Evolutionary conservation across 2,113 vertebrate genomes (phyloP).

Genomic region (Pteropus alecto): DNA sequence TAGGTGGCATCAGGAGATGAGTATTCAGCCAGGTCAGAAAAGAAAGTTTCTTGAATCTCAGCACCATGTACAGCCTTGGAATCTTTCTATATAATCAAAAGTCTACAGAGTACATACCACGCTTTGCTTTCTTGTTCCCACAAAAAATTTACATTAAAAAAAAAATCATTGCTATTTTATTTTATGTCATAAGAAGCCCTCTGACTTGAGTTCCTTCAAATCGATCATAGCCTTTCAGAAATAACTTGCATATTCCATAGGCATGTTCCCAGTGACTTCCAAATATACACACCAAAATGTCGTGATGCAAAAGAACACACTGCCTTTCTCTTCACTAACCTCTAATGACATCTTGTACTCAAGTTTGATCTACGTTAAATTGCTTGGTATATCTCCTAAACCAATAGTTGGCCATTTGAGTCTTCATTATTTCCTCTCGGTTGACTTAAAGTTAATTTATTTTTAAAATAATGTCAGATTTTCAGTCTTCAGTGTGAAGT

Average conservation of each 20-base stretch:
- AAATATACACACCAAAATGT: not conserved
- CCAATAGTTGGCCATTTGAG: not conserved
- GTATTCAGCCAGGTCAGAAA: not conserved
- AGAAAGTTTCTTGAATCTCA: not conserved
- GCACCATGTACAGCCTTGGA: rapidly evolving
- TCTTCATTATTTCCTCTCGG: conserved; percentile 15
- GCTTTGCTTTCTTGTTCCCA: not conserved
- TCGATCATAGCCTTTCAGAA: not conserved
- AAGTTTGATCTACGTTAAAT: conserved; percentile 34
- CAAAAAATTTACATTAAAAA: not conserved
- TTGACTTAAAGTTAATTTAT: conserved; percentile 24
- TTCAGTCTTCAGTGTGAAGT: not conserved
- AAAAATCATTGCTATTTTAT: not conserved
- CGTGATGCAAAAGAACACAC: not conserved
- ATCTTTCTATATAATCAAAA: not conserved
- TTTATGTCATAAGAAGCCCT: not conserved
- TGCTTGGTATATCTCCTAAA: conserved; percentile 5
- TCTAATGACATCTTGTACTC: conserved; percentile 42
- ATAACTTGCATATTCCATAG: not conserved
- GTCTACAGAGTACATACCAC: not conserved
- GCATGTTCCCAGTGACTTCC: not conserved
- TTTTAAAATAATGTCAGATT: not conserved
- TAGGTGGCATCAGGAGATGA: not conserved
- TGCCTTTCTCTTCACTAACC: conserved; percentile 23
- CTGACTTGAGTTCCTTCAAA: not conserved